Evolutionary conservation across 2,888 invertebrate species (phyloP).

Genomic region (Endomychus coccineus): DNA sequence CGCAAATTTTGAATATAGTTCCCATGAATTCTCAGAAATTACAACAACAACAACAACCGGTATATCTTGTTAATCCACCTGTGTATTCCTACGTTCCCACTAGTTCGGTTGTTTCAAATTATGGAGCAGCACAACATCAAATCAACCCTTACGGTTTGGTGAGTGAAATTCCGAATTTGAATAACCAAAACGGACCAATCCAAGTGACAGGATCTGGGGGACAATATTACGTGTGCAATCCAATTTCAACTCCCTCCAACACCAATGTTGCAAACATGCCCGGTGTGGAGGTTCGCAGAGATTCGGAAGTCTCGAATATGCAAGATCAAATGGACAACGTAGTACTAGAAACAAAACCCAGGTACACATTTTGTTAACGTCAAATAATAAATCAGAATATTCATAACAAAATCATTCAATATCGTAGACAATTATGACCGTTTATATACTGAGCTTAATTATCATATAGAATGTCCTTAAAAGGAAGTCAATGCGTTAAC

Average conservation of each 20-base stretch:
- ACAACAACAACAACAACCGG: slow-evolving; percentile 18
- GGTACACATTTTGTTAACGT: too few relatives aligned
- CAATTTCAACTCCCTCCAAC: slow-evolving; percentile 28
- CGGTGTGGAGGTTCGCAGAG: slow-evolving; percentile 35
- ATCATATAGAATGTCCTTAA: too few relatives aligned
- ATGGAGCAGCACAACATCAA: slow-evolving; percentile 11
- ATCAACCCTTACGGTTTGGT: slow-evolving; percentile 13
- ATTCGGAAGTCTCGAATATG: slow-evolving; percentile 23
- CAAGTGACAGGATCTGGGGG: slow-evolving; percentile 32
- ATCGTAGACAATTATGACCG: neutral
- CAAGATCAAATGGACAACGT: slow-evolving; percentile 25
- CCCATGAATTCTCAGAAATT: slow-evolving; percentile 16
- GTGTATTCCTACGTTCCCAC: slow-evolving; percentile 24
- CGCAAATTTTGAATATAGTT: slow-evolving; percentile 24
- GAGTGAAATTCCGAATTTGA: slow-evolving; percentile 7
- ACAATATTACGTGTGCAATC: slow-evolving; percentile 39
- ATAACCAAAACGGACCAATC: slow-evolving; percentile 13
- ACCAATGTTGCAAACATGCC: slow-evolving; percentile 30
- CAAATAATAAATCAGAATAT: too few relatives aligned
- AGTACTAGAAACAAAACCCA: neutral
- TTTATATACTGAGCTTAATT: neutral
- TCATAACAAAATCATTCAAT: too few relatives aligned
- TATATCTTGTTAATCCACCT: slow-evolving; percentile 29
- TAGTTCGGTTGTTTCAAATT: slow-evolving; percentile 8
- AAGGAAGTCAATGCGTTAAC: too few relatives aligned